Conservation (phyloP, 2,888 invertebrate genomes). For the Parnassius apollo region DNA sequence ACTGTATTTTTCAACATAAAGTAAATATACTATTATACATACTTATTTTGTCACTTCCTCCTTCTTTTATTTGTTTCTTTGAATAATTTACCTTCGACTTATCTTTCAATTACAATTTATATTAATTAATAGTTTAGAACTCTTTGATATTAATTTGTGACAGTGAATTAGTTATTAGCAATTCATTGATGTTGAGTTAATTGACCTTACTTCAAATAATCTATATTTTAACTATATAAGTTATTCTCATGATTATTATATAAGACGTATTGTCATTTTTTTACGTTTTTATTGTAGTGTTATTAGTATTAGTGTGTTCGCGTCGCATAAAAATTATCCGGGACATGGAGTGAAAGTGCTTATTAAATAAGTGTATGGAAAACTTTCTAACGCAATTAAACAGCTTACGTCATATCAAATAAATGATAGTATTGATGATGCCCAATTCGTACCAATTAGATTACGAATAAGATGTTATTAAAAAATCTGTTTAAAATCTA, state of each 20-base stretch:
- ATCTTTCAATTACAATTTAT: too few relatives aligned
- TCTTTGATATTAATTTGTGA: too few relatives aligned
- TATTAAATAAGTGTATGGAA: constrained; percentile 12
- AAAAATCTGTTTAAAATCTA: too few relatives aligned
- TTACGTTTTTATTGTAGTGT: neutral
- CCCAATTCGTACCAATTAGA: too few relatives aligned
- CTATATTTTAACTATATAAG: neutral
- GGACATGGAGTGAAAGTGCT: constrained; percentile 22
- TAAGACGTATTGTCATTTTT: neutral
- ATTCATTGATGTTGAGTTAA: neutral
- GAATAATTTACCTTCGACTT: too few relatives aligned
- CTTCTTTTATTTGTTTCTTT: neutral
- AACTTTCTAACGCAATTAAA: constrained; percentile 17
- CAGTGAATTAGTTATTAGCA: neutral
- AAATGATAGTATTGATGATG: too few relatives aligned
- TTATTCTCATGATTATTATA: neutral
- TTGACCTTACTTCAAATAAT: neutral
- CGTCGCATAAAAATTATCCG: constrained; percentile 5
- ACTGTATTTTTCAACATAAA: constrained; percentile 34
- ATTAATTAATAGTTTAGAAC: too few relatives aligned
- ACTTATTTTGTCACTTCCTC: constrained; percentile 32
- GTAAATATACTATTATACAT: constrained; percentile 34
- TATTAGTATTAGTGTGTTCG: neutral
- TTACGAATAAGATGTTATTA: too few relatives aligned
- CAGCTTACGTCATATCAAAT: neutral